Evolutionary conservation across 2,888 invertebrate species (phyloP).

Genomic region (Melinaea menophilus): DNA sequence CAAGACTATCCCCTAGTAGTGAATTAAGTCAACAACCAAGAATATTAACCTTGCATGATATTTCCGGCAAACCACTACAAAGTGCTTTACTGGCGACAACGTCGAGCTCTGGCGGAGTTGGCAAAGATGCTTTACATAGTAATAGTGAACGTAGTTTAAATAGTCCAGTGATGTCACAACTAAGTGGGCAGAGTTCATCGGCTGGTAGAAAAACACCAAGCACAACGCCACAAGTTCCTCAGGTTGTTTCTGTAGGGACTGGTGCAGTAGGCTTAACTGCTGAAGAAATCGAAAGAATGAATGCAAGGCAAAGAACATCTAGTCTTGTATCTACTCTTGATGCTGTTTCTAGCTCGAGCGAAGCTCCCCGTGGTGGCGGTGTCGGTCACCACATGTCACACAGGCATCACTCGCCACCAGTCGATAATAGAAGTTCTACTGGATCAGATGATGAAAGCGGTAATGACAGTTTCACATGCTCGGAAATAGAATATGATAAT

Average conservation of each 20-base stretch:
- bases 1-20: slow-evolving; percentile 93
- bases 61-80: slow-evolving; percentile 94
- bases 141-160: slow-evolving; percentile 95
- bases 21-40: slow-evolving; percentile 95
- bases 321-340: slow-evolving; percentile 95
- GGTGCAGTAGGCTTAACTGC: slow-evolving; percentile 91
- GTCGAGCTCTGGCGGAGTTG: slow-evolving; percentile 91
- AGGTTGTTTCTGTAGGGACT: slow-evolving; percentile 81
- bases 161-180: slow-evolving; percentile 94
- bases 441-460: slow-evolving; percentile 93
- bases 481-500: slow-evolving; percentile 97
- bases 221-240: slow-evolving; percentile 82
- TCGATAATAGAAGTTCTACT: slow-evolving; percentile 86
- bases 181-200: slow-evolving; percentile 91
- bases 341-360: slow-evolving; percentile 94
- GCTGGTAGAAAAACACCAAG: slow-evolving; percentile 86
- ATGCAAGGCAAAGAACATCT: slow-evolving; percentile 91
- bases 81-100: slow-evolving; percentile 93
- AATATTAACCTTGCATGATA: slow-evolving; percentile 94
- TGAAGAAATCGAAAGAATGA: slow-evolving; percentile 94
- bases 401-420: slow-evolving; percentile 84
- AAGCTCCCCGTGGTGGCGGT: slow-evolving; percentile 83
- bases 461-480: slow-evolving; percentile 98
- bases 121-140: slow-evolving; percentile 92
- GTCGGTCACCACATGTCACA: slow-evolving; percentile 83